Base-by-base conservation (phyloP, 1,140 invertebrate species). In the Olivierus martensii region DNA sequence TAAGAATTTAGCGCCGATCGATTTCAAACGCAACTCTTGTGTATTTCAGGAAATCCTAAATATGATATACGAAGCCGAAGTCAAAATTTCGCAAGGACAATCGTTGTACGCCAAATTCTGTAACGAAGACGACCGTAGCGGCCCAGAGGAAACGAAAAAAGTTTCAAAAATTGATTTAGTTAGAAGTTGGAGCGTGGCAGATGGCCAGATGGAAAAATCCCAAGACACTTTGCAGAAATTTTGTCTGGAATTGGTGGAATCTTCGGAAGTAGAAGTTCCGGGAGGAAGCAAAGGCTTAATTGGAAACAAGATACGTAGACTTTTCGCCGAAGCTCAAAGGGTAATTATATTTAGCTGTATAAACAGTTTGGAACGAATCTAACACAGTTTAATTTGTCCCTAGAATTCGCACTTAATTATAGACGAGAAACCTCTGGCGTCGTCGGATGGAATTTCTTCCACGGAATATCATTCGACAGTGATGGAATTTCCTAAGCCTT, bases 241-340 rank as follows among this genome's bases (percentile, higher is more conserved):
- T 51, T 71, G 81, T 4, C 64, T 71, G 2, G 70, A 76, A 55
- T 61, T 83, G 0, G 67, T 81, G 59, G 69, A 73, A 22, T 68
- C 72, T 15, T 71, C 73, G 39, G 77, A 80, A 64, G 75, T 79
- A 2, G 61, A 65, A 3, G 71, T 81, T 3, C 71, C 73, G 10
- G 76, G 73, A 22, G 78, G 73, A 14, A 68, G 74, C 0, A 70
- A 69, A 60, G 75, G 76, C 15, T 61, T 70, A 12, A 71, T 80
- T 18, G 80, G 78, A 28, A 61, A 65, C 34, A 69, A 74, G 39
- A 75, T 84, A 18, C 68, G 72, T 19, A 69, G 71, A 45, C 73
- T 84, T 66, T 82, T 83, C 59, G 64, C 61, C 44, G 72, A 77
- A 35, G 55, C 59, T 42, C 51, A 63, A 38, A 63, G 59, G 51